Base-by-base conservation (phyloP, 2,888 invertebrate genomes). In the Gymnosoma rotundatum region DNA sequence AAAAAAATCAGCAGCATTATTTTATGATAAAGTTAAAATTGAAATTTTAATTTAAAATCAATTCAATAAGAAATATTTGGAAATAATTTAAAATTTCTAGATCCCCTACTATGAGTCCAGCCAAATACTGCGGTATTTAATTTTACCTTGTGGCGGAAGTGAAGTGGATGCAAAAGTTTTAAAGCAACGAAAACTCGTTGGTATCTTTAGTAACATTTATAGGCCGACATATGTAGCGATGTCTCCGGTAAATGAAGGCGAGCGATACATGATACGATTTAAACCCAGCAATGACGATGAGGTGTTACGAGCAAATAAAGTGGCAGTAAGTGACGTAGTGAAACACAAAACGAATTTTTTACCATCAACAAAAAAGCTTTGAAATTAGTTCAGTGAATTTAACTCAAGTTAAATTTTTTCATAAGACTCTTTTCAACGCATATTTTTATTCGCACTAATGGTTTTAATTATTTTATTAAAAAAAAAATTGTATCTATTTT, bases 141-240 rank as follows among this genome's bases (percentile, higher is more conserved):
- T 94, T 6, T 91, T 94, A 88, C 94, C 94, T 0, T 94, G 94
- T 86, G 94, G 94, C 3, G 92, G 92, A 60, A 92, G 94, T 92
- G 87, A 93, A 64, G 93, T 94, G 1, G 92, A 93, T 63, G 93
- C 93, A 1, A 92, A 93, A 86, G 90, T 93, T 16, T 89, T 92
- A 16, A 89, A 92, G 20, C 92, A 92, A 78, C 91, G 92, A 5
- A 89, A 90, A 64, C 85, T 90, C 25, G 90, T 93, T 16, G 89
- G 90, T 32, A 87, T 88, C 2, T 90, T 91, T 66, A 89, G 88
- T 25, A 91, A 89, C 56, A 92, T 94, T 63, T 93, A 93, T 86
- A 91, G 93, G 52, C 94, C 94, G 74, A 93, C 92, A 6, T 93
- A 92, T 83, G 90, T 94, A 14, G 87, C 89, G 61, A 91, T 93